Percentiles rank a stretch among this genome's conserved stretches.
Evolutionary conservation across 1,140 invertebrate genomes (phyloP).

Genomic region (Linepithema humile): DNA sequence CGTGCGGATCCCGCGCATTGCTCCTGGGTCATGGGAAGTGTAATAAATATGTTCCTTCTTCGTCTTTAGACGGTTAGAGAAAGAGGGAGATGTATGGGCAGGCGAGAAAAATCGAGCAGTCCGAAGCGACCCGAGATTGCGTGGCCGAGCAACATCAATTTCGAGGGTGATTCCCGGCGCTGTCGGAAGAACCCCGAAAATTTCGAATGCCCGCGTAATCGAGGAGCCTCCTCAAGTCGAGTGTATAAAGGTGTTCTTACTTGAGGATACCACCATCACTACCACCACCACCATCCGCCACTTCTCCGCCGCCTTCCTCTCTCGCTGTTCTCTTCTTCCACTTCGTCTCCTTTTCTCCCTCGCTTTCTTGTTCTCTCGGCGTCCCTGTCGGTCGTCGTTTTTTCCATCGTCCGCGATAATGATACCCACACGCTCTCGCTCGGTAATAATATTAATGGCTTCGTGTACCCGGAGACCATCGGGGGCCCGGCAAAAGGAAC

Average conservation of each 20-base stretch:
- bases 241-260: conserved; percentile 29
- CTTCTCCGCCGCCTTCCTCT: conserved; percentile 4
- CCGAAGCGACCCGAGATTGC: conserved; percentile 46
- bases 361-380: conserved; percentile 31
- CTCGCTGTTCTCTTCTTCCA: conserved; percentile 5
- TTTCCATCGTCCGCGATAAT: conserved; percentile 61
- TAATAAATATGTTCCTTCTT: conserved; percentile 42
- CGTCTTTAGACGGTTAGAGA: not conserved
- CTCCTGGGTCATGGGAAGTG: conserved; percentile 16
- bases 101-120: conserved; percentile 61
- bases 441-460: conserved; percentile 61
- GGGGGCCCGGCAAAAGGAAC: conserved; percentile 19
- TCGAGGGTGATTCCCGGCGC: conserved; percentile 58
- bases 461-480: conserved; percentile 46
- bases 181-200: conserved; percentile 64
- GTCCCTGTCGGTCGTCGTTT: conserved; percentile 39
- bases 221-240: conserved; percentile 58
- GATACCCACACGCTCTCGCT: conserved; percentile 57
- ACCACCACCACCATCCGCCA: no score
- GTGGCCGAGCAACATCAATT: conserved; percentile 64
- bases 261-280: conserved; percentile 1
- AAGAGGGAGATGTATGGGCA: not conserved
- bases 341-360: conserved; percentile 17
- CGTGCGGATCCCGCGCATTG: not conserved
- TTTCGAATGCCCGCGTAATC: conserved; percentile 66